phyloP scores from a whole-genome alignment of 2,797 vertebrate genomes.

The Eulemur coronatus region DNA sequence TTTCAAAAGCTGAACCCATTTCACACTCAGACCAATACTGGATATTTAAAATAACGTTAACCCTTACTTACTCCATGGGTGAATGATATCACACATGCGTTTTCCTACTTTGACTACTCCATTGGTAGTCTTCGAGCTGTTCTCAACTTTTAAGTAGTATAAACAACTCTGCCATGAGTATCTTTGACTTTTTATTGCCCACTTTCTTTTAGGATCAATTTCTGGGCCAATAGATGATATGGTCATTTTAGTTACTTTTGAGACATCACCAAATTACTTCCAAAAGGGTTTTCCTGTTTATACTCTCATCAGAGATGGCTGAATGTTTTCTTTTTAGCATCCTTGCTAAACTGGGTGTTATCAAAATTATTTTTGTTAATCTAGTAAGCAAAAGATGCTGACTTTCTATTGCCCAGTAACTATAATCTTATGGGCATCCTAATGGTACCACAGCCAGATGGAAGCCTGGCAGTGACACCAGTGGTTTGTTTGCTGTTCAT shows the following conservation, averaged over 20 bases:
- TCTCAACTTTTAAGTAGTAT: background rate
- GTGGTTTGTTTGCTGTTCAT: background rate
- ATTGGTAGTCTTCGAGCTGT: background rate
- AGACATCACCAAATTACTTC: constrained; percentile 30
- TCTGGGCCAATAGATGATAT: constrained; percentile 5
- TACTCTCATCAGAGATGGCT: background rate
- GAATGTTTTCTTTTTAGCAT: constrained; percentile 16
- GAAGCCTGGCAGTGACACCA: background rate
- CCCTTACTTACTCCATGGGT: background rate
- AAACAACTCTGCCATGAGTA: background rate
- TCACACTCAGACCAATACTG: background rate
- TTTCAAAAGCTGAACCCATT: background rate
- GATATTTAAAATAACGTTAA: background rate
- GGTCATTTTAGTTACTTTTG: constrained; percentile 19
- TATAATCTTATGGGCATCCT: background rate
- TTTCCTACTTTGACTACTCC: background rate
- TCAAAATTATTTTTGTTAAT: constrained; percentile 10
- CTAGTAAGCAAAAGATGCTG: background rate
- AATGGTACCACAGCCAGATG: background rate
- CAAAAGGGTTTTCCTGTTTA: background rate
- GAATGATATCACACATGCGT: background rate
- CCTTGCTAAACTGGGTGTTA: background rate
- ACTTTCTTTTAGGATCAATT: constrained; percentile 41
- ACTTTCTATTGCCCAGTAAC: background rate
- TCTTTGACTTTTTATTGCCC: background rate